A percentile compares a stretch with the other conserved stretches of the same genome.
phyloP scores from a whole-genome alignment of 2,888 invertebrate genomes.

The Caenorhabditis becei region DNA sequence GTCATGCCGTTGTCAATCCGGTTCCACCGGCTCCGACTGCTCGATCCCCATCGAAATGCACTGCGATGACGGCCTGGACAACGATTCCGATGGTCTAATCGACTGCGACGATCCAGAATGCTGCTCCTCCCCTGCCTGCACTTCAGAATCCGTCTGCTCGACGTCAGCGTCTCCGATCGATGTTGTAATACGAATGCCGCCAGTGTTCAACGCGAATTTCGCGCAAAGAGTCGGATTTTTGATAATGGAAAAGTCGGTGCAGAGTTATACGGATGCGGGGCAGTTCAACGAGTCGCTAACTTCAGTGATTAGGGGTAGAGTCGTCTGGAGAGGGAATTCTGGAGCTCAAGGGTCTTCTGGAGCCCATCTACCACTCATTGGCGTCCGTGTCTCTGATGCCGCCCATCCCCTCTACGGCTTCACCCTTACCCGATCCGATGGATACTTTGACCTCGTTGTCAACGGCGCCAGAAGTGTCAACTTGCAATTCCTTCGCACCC shows the following conservation, averaged over 20 bases:
- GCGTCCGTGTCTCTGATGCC: constrained; percentile 96
- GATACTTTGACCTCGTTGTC: constrained; percentile 96
- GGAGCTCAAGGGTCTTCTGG: constrained; percentile 5
- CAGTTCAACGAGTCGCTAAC: constrained; percentile 98
- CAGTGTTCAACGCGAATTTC: constrained; percentile 96
- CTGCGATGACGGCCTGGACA: constrained; percentile 95
- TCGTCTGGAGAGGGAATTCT: constrained; percentile 84
- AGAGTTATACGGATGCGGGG: constrained; percentile 97
- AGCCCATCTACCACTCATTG: constrained; percentile 94
- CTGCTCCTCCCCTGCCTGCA: constrained; percentile 86
- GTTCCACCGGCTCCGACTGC: constrained; percentile 97
- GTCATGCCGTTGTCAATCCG: constrained; percentile 92
- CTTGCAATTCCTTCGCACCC: constrained; percentile 64
- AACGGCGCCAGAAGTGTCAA: constrained; percentile 93
- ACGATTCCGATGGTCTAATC: constrained; percentile 97
- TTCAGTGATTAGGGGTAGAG: constrained; percentile 98
- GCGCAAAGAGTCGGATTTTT: constrained; percentile 97
- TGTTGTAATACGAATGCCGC: constrained; percentile 95
- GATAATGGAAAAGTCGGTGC: constrained; percentile 97
- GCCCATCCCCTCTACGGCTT: constrained; percentile 89
- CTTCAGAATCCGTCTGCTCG: constrained; percentile 95
- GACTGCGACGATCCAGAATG: constrained; percentile 99
- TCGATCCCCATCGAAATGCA: constrained; percentile 92
- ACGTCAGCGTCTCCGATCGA: constrained; percentile 97
- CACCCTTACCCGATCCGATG: constrained; percentile 85